A percentile compares a stretch with the other conserved stretches of the same genome.
Conservation (phyloP, 2,888 invertebrate genomes). For the Heliothis peltigera region DNA sequence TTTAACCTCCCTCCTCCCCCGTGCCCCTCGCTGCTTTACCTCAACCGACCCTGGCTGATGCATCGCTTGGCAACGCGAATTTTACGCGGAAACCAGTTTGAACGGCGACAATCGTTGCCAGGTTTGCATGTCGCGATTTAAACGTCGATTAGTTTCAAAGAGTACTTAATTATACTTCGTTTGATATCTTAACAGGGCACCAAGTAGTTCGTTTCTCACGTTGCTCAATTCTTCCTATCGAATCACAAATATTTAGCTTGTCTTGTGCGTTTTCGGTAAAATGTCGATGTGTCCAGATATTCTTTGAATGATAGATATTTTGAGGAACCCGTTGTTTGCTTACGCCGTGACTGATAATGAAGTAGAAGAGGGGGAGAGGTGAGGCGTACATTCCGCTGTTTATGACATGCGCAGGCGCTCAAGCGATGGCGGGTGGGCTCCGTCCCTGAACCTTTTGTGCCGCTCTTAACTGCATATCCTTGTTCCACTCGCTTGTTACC, state of each 20-base stretch:
- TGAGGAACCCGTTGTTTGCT: conserved; percentile 71
- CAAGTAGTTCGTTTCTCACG: conserved; percentile 15
- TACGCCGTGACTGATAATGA: conserved; percentile 75
- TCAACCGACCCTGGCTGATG: conserved; percentile 85
- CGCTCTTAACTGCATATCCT: conserved; percentile 64
- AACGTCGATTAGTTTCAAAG: conserved; percentile 64
- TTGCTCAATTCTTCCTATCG: conserved; percentile 6
- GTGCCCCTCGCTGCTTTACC: conserved; percentile 78
- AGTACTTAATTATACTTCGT: conserved; percentile 38
- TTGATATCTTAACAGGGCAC: conserved; percentile 29
- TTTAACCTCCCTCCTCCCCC: conserved; percentile 77
- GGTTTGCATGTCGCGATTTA: conserved; percentile 71
- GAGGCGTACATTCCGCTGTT: conserved; percentile 77
- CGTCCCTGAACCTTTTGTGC: conserved; percentile 67
- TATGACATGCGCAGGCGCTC: conserved; percentile 72
- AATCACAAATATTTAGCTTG: conserved; percentile 39
- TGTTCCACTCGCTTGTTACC: conserved; percentile 66
- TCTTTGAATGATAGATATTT: conserved; percentile 59
- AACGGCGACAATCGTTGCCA: conserved; percentile 79
- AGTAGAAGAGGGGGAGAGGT: conserved; percentile 61
- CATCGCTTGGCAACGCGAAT: conserved; percentile 88
- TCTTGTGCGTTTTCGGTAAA: conserved; percentile 30
- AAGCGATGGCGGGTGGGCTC: conserved; percentile 63
- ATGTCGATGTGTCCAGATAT: conserved; percentile 32
- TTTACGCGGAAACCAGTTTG: conserved; percentile 88